Percentiles rank a stretch among this genome's conserved stretches.
These are phyloP conservation scores for Sylvia atricapilla DNA, from an alignment of 2,113 vertebrate species.

Conservation along the genomic window DNA sequence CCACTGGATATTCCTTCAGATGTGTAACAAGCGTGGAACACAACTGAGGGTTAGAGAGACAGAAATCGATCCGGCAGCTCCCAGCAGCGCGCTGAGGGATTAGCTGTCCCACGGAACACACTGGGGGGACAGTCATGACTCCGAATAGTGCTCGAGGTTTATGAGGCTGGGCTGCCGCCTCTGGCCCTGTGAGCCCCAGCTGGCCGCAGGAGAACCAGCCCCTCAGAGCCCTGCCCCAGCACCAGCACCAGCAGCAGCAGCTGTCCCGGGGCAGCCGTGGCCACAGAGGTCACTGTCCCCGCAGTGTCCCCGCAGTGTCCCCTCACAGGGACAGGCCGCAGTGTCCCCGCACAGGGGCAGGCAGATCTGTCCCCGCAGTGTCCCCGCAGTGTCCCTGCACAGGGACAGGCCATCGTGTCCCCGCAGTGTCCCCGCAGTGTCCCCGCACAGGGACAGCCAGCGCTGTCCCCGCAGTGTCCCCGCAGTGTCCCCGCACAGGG, in stretches of 20 bases:
- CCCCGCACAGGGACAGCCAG: too few species aligned
- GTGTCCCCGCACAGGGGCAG: too few species aligned
- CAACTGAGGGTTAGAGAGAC: constrained; percentile 81
- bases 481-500: too few species aligned
- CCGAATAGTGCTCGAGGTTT: constrained; percentile 78
- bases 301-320: neutral
- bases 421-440: too few species aligned
- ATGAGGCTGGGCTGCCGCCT: constrained; percentile 71
- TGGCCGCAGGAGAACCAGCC: constrained; percentile 41
- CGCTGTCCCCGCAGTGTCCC: too few species aligned
- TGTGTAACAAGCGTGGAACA: constrained; percentile 81
- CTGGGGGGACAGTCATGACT: constrained; percentile 79
- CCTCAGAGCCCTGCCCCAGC: neutral
- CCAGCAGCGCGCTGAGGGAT: constrained; percentile 79
- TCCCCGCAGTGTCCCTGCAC: too few species aligned
- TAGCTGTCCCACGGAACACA: constrained; percentile 76
- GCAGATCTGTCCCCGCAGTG: too few species aligned
- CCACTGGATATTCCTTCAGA: constrained; percentile 77
- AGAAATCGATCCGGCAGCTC: constrained; percentile 83
- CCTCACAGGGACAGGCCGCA: too few species aligned
- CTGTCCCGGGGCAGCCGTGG: neutral
- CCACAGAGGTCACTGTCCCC: neutral
- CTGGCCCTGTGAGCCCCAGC: constrained; percentile 69
- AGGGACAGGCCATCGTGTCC: too few species aligned
- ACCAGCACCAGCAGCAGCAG: neutral